A percentile compares a stretch with the other conserved stretches of the same genome.
Conservation (phyloP, 2,888 invertebrate genomes). For the Phyllotreta striolata region DNA sequence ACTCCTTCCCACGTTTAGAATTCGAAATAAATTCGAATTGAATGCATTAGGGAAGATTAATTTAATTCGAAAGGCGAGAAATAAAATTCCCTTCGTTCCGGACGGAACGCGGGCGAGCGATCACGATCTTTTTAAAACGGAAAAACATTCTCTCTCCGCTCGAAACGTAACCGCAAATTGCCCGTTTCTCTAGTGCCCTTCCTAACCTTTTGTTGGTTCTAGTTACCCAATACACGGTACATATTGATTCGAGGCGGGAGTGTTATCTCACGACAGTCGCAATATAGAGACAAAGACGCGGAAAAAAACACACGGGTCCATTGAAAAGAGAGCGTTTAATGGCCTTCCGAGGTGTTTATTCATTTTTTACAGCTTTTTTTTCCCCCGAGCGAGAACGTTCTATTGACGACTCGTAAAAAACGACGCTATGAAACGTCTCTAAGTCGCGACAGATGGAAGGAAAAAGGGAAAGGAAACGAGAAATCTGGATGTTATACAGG, state of each 20-base stretch:
- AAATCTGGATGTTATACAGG: no score
- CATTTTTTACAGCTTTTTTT: conserved; percentile 19
- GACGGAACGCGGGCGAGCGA: not conserved
- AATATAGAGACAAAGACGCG: conserved; percentile 1
- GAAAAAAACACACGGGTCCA: not conserved
- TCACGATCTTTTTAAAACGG: conserved; percentile 9
- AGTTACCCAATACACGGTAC: conserved; percentile 17
- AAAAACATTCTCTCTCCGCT: not conserved
- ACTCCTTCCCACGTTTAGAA: conserved; percentile 10
- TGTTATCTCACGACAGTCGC: conserved; percentile 10
- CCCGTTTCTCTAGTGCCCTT: conserved; percentile 4
- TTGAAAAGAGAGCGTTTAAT: conserved; percentile 15
- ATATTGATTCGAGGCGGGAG: conserved; percentile 11
- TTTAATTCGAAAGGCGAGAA: not conserved
- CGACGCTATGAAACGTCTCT: no score
- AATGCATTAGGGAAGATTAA: not conserved
- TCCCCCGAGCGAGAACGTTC: conserved; percentile 8
- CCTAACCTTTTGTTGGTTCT: conserved; percentile 7
- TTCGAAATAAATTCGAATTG: not conserved
- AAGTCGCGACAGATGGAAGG: no score
- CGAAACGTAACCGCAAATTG: conserved; percentile 11
- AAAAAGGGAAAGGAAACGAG: no score
- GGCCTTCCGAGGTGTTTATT: conserved; percentile 21
- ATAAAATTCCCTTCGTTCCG: not conserved
- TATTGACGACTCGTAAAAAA: conserved; percentile 22